These are phyloP conservation scores for Myotis pilosus DNA, from an alignment of 2,797 vertebrate species.

Conservation along the genomic window DNA sequence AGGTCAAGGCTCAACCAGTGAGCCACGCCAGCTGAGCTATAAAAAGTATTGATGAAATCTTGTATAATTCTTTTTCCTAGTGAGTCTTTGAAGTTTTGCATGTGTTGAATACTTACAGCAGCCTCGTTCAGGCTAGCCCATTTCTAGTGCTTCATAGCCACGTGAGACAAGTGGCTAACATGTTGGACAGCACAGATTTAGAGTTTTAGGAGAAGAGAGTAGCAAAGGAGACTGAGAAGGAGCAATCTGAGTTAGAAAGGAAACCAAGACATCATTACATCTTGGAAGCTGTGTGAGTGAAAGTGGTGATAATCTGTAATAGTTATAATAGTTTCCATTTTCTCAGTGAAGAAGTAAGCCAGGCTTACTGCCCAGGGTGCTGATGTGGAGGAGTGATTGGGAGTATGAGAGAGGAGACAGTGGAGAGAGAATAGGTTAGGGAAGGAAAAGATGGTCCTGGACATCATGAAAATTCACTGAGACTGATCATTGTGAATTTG, in stretches of 20 bases:
- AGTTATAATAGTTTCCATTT: not conserved
- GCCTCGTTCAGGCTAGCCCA: not conserved
- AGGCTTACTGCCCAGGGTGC: not conserved
- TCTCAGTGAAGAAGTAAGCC: not conserved
- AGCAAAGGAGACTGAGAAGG: not conserved
- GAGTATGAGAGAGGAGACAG: not conserved
- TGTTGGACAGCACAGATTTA: not conserved
- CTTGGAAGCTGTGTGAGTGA: not conserved
- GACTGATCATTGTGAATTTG: not conserved
- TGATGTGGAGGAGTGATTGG: not conserved
- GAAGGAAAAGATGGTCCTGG: not conserved
- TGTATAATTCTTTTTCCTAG: not conserved
- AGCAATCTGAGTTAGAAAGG: not conserved
- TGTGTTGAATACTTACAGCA: not conserved
- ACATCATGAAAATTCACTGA: not conserved
- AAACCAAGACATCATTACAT: not conserved
- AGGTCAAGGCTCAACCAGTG: no score
- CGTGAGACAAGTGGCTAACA: accelerated
- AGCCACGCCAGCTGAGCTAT: not conserved
- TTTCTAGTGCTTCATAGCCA: not conserved
- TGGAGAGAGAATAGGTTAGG: not conserved
- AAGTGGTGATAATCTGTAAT: not conserved
- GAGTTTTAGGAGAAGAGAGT: not conserved
- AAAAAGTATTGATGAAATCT: not conserved
- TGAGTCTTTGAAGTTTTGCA: not conserved